phyloP scores from a whole-genome alignment of 2,888 invertebrate genomes.

The Nomada ferruginata region DNA sequence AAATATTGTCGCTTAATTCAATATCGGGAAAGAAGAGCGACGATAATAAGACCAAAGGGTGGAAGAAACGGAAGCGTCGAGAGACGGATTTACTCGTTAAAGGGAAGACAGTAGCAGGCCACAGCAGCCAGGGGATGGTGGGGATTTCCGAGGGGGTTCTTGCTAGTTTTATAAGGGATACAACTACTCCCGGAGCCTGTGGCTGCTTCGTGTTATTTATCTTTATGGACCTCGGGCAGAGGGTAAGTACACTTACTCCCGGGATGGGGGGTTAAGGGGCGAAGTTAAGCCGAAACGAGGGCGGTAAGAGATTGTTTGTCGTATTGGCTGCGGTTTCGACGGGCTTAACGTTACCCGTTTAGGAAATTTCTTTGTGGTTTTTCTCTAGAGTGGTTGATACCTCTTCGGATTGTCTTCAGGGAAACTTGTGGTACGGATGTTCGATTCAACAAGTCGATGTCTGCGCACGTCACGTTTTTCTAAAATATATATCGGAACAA shows the following conservation, averaged over 20 bases:
- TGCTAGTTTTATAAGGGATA: conserved; percentile 69
- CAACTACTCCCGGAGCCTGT: conserved; percentile 47
- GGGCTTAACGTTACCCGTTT: conserved; percentile 79
- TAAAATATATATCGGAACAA: neutral
- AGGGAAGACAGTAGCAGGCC: conserved; percentile 30
- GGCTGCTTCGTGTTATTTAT: conserved; percentile 82
- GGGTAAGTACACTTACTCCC: conserved; percentile 83
- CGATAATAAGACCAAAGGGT: conserved; percentile 36
- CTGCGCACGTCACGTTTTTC: neutral
- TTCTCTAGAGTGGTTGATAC: conserved; percentile 51
- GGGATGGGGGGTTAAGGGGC: conserved; percentile 69
- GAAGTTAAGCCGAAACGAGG: conserved; percentile 79
- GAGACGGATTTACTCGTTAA: conserved; percentile 39
- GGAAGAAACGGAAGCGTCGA: conserved; percentile 46
- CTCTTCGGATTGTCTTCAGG: conserved; percentile 22
- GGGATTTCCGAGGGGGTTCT: conserved; percentile 53
- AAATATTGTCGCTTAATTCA: conserved; percentile 1
- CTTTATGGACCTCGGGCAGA: conserved; percentile 84
- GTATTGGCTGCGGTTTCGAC: conserved; percentile 80
- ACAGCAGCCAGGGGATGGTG: conserved; percentile 42
- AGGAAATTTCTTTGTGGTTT: conserved; percentile 68
- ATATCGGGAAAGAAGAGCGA: neutral
- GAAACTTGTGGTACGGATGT: conserved; percentile 18
- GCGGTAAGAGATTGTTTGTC: conserved; percentile 83
- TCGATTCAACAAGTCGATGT: conserved; percentile 68